Percentiles rank a stretch among this genome's conserved stretches.
Conservation (phyloP, 2,797 vertebrate species). For the Rousettus madagascariensis region DNA sequence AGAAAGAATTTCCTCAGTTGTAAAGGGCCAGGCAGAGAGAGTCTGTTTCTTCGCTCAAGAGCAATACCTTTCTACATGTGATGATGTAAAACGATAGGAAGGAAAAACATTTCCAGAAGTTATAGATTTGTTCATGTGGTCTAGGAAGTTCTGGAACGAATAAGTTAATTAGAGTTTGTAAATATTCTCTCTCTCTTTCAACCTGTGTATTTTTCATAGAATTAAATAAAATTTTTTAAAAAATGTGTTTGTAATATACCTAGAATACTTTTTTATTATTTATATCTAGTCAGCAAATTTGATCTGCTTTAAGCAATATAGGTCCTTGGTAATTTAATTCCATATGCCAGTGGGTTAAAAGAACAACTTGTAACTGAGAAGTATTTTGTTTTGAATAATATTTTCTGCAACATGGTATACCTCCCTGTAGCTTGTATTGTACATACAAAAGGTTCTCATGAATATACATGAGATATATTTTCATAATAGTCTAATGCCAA, state of each 20-base stretch:
- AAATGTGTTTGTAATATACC: neutral
- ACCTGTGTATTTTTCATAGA: neutral
- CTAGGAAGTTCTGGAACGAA: slow-evolving; percentile 61
- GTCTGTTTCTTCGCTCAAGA: neutral
- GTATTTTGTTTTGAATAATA: neutral
- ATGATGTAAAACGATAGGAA: neutral
- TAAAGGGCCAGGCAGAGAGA: neutral
- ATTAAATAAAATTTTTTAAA: slow-evolving; percentile 9
- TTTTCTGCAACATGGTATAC: neutral
- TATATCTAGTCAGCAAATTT: neutral
- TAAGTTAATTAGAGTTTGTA: slow-evolving; percentile 46
- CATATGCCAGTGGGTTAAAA: neutral
- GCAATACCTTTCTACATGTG: neutral
- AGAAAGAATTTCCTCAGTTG: neutral
- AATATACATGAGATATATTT: slow-evolving; percentile 28
- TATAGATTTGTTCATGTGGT: slow-evolving; percentile 37
- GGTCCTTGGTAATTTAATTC: slow-evolving; percentile 4
- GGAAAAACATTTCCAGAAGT: slow-evolving; percentile 33
- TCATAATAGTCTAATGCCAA: neutral
- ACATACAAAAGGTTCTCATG: neutral
- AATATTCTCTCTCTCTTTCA: neutral
- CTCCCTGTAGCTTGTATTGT: neutral
- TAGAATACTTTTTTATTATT: slow-evolving; percentile 3
- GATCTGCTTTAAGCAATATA: slow-evolving; percentile 3
- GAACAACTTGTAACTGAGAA: neutral